Percentiles rank a stretch among this genome's conserved stretches.
phyloP scores from a whole-genome alignment of 2,888 invertebrate genomes.

The Prenolepis imparis region DNA sequence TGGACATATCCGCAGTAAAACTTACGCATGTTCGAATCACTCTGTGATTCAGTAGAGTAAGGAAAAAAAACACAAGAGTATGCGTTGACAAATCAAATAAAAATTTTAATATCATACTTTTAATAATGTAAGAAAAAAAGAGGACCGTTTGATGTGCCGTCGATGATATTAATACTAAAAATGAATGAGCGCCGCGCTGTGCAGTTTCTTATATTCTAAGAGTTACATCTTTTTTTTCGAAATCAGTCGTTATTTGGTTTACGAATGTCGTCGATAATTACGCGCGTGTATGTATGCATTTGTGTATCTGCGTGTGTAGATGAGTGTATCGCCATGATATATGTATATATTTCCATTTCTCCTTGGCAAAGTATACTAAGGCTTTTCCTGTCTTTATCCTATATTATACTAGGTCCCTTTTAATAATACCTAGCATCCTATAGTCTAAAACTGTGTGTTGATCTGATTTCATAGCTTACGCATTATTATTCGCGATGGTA shows the following conservation, averaged over 20 bases:
- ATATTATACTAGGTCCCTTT: conserved; percentile 45
- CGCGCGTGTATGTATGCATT: neutral
- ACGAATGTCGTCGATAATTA: conserved; percentile 67
- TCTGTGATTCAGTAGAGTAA: conserved; percentile 15
- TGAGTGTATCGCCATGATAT: conserved; percentile 39
- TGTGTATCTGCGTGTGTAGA: conserved; percentile 26
- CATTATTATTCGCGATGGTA: conserved; percentile 27
- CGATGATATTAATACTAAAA: conserved; percentile 67
- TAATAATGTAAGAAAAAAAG: conserved; percentile 60
- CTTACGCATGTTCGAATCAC: neutral
- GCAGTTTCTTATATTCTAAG: conserved; percentile 60
- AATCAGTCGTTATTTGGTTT: conserved; percentile 82
- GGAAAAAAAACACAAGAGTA: conserved; percentile 49
- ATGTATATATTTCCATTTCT: conserved; percentile 33
- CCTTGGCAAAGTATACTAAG: conserved; percentile 40
- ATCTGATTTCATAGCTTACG: conserved; percentile 4
- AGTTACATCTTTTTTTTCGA: conserved; percentile 66
- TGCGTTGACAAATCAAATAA: conserved; percentile 51
- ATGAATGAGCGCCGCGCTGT: conserved; percentile 55
- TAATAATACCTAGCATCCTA: conserved; percentile 49
- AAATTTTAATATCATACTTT: conserved; percentile 59
- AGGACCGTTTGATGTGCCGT: conserved; percentile 62
- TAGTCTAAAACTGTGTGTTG: conserved; percentile 28
- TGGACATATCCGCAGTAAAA: conserved; percentile 28
- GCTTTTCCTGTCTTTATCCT: conserved; percentile 42